phyloP scores from a whole-genome alignment of 2,113 vertebrate genomes.

The Anolis sagrei region DNA sequence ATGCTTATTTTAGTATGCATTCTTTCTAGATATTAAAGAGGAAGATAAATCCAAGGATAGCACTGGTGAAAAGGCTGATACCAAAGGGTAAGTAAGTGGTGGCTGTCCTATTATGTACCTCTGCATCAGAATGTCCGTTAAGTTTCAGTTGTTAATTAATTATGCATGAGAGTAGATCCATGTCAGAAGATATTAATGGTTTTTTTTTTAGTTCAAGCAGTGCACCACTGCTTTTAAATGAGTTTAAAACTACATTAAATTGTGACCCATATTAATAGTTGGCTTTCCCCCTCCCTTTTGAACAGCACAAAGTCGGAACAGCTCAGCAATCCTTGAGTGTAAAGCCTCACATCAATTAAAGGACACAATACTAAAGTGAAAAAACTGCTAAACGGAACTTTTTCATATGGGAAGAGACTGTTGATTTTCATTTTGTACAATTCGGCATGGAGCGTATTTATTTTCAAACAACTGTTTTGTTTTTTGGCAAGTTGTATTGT shows the following conservation, averaged over 20 bases:
- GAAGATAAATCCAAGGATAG: conserved; percentile 90
- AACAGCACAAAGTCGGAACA: conserved; percentile 89
- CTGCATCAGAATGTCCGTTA: conserved; percentile 23
- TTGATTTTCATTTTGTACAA: conserved; percentile 82
- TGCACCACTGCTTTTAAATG: neutral
- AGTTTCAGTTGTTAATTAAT: conserved; percentile 13
- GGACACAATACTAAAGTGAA: conserved; percentile 65
- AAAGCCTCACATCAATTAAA: conserved; percentile 66
- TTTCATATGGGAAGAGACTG: conserved; percentile 76
- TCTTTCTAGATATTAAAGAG: conserved; percentile 86
- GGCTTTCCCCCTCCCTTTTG: conserved; percentile 51
- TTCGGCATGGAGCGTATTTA: conserved; percentile 87
- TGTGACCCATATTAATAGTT: conserved; percentile 32
- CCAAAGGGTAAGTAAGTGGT: conserved; percentile 83
- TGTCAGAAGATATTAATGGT: neutral
- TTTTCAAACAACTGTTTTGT: conserved; percentile 82
- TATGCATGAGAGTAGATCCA: conserved; percentile 2
- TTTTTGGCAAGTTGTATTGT: conserved; percentile 84
- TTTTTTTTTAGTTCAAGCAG: neutral
- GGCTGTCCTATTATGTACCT: neutral
- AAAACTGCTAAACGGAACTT: conserved; percentile 61
- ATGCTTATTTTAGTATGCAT: conserved; percentile 1
- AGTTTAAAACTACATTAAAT: conserved; percentile 21
- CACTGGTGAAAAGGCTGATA: conserved; percentile 85
- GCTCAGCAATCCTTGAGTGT: conserved; percentile 86